Evolutionary conservation across 2,888 invertebrate genomes (phyloP).

Genomic region (Tetropium fuscum): DNA sequence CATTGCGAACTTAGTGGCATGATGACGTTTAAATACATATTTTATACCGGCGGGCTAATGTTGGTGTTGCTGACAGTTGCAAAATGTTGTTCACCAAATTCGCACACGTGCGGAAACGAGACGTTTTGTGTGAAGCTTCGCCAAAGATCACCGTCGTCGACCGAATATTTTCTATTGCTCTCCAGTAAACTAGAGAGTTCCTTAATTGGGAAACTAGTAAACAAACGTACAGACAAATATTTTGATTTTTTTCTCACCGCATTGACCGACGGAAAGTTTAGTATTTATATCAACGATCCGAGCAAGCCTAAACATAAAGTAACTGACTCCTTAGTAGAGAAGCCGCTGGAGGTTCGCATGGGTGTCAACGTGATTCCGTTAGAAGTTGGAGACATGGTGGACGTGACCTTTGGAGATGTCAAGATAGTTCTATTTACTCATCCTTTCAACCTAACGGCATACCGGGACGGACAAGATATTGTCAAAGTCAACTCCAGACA

Average conservation of each 20-base stretch:
- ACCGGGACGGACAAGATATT: background rate
- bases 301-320: background rate
- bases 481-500: slow-evolving; percentile 4
- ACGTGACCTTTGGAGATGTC: slow-evolving; percentile 7
- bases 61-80: background rate
- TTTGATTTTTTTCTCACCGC: slow-evolving; percentile 19
- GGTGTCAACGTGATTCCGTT: background rate
- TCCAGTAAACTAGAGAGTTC: slow-evolving; percentile 11
- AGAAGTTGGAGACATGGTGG: slow-evolving; percentile 2
- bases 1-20: too few relatives aligned
- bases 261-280: slow-evolving; percentile 8
- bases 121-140: slow-evolving; percentile 13
- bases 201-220: slow-evolving; percentile 11
- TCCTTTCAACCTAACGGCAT: slow-evolving; percentile 10
- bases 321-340: slow-evolving; percentile 6
- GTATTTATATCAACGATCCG: slow-evolving; percentile 14
- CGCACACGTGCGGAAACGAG: slow-evolving; percentile 3
- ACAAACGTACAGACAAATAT: slow-evolving; percentile 10
- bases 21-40: slow-evolving; percentile 1
- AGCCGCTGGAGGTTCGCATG: slow-evolving; percentile 7
- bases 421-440: slow-evolving; percentile 6
- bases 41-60: slow-evolving; percentile 2
- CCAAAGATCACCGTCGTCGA: background rate
- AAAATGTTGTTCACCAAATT: too few relatives aligned
- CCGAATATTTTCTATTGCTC: background rate